These are phyloP conservation scores for Marmota monax DNA, from an alignment of 2,113 vertebrate genomes.

Conservation along the genomic window DNA sequence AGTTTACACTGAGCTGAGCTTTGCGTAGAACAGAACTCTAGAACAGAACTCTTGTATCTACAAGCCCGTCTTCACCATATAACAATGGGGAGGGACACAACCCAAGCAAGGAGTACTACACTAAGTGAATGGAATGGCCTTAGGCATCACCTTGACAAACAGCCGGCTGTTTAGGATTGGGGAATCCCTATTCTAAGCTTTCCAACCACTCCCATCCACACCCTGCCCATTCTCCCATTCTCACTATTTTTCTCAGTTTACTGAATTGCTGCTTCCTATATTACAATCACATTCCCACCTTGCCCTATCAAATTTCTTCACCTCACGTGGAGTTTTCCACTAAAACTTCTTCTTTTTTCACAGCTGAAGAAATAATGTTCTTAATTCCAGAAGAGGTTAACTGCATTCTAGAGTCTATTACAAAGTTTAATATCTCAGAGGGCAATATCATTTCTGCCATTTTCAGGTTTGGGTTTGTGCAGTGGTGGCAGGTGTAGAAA, in stretches of 20 bases:
- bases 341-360: background rate
- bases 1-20: background rate
- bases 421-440: background rate
- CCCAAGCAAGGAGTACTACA: background rate
- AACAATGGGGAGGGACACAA: background rate
- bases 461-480: background rate
- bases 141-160: background rate
- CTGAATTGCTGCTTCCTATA: background rate
- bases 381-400: slow-evolving; percentile 2
- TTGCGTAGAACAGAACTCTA: background rate
- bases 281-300: background rate
- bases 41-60: background rate
- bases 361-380: background rate
- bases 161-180: background rate
- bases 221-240: background rate
- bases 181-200: background rate
- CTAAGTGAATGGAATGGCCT: background rate
- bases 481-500: too few species aligned
- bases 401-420: background rate
- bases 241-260: background rate
- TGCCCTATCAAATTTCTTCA: slow-evolving; percentile 25
- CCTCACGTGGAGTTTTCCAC: background rate
- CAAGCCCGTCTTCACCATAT: background rate
- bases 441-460: background rate
- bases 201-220: background rate